Evolutionary conservation across 2,797 vertebrate genomes (phyloP), one percentile per base, ranked within the genome.

Genomic region (Oophaga sylvatica): DNA sequence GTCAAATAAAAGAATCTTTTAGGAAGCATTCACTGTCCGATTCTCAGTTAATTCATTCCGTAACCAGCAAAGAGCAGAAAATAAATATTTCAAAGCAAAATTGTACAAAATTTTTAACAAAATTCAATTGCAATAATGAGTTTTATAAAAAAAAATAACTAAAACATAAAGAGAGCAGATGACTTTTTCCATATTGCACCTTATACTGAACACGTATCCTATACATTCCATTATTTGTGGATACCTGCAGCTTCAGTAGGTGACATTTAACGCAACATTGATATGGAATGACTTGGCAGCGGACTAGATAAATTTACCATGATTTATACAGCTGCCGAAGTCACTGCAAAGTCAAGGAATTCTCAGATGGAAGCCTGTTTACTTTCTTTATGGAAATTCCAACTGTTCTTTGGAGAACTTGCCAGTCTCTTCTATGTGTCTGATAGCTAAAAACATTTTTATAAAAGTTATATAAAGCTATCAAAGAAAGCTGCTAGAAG

Each of bases 291-390:
- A 68, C n/a, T 71, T 83, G 81, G 48, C 81, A 83, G 48, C 65
- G 7, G 19, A 35, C 48, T 41, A 12, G 16, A 83, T 41, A 80
- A 19, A 80, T 83, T 70, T 82, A 57, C 77, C n/a, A 70, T 70
- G 19, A 68, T 68, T 82, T 70, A 82, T 82, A 29, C 5, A 65
- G 15, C 79, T 45, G 29, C 41, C 26, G 10, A 53, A 7, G 62
- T 80, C 29, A 80, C 17, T 17, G 35, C 62, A 81, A 81, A 81
- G 80, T 81, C 80, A 81, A 48, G 19, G 13, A n/a, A 20, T 75
- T 45, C 8, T 73, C 45, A 73, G 6, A 73, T 20, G 71, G 71
- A 35, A 7, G 70, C 8, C 31, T 15, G 6, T 15, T 17, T 65
- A 65, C 20, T n/a, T 65, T 65, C 62, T 12, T n/a, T n/a, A 65